Evolutionary conservation across 2,888 invertebrate species (phyloP).

Genomic region (Elegia similella): DNA sequence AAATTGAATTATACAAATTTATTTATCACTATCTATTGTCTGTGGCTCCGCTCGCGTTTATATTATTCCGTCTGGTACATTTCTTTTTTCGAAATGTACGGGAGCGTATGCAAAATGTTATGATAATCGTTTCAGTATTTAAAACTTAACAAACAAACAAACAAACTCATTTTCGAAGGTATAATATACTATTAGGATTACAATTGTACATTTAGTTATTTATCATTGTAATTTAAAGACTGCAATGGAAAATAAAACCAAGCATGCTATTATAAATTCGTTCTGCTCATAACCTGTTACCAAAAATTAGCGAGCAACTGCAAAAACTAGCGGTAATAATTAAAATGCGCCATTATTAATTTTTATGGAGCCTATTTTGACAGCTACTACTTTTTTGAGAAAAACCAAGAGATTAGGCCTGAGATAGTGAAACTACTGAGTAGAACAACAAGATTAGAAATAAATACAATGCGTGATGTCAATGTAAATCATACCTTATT

Average conservation of each 20-base stretch:
- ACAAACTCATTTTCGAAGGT: too few relatives aligned
- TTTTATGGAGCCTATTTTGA: slow-evolving; percentile 3
- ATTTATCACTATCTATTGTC: too few relatives aligned
- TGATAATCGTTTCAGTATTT: too few relatives aligned
- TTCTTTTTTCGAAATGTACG: too few relatives aligned
- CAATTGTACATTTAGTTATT: too few relatives aligned
- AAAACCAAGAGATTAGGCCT: not conserved
- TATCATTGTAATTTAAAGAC: not conserved
- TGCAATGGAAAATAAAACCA: not conserved
- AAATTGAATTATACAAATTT: too few relatives aligned
- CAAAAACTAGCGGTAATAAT: slow-evolving; percentile 1
- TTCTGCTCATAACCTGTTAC: not conserved
- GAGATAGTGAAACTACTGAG: slow-evolving; percentile 1
- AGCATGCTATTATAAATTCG: not conserved
- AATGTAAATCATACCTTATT: slow-evolving; percentile 1
- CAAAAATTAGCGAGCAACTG: not conserved
- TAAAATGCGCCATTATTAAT: not conserved
- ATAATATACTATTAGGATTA: too few relatives aligned
- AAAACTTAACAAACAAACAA: too few relatives aligned
- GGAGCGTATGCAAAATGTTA: too few relatives aligned
- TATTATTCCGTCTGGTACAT: too few relatives aligned
- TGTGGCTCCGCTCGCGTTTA: too few relatives aligned
- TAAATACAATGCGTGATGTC: not conserved
- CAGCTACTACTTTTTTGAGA: not conserved
- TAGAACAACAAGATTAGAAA: slow-evolving; percentile 5